Base-by-base conservation (phyloP, 2,888 invertebrate species). In the Tinea semifulvella region DNA sequence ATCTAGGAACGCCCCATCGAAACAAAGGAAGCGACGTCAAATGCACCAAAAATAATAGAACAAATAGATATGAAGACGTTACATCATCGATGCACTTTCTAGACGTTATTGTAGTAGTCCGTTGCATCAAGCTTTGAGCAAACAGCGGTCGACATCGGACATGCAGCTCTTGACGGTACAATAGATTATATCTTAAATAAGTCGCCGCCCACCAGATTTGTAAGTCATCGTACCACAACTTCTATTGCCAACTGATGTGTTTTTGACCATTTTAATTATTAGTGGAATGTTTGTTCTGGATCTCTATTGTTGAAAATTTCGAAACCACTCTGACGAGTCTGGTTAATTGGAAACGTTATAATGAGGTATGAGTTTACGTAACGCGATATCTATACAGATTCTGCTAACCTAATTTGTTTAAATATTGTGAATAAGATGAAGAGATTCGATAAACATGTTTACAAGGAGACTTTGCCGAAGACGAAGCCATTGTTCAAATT, bases 401-500 rank as follows among this genome's bases (percentile, higher is more conserved):
- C 3, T 19, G 19, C 4, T 7, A 22, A 22, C 22, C 13, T 18
- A 42, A 27, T 27, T 14, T 42, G n/a, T 42, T 17, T 6, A 7
- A 42, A 26, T 42, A 19, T 18, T 36, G 18, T 22, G 14, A 22
- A 40, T 13, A 40, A 40, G 40, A 22, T 22, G 14, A 22, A 22
- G 13, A 10, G 20, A 11, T 40, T 20, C 17, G 22, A 20, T 40
- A 20, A 13, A 40, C 17, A 38, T 38, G 11, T 38, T 18, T 38
- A 38, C 40, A 40, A 51, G 55, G 58, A 58, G 59, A 62, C 61
- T 51, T 44, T 50, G 45, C 50, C 7, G 26, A 26, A 31, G 47
- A 49, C 49, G 65, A 66, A 63, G 63, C 63, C 66, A 68, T 68
- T 70, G 68, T 71, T 60, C 57, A 53, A 57, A 58, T 65, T 61